Evolutionary conservation across 2,113 vertebrate species (phyloP).

Genomic region (Crocuta crocuta): DNA sequence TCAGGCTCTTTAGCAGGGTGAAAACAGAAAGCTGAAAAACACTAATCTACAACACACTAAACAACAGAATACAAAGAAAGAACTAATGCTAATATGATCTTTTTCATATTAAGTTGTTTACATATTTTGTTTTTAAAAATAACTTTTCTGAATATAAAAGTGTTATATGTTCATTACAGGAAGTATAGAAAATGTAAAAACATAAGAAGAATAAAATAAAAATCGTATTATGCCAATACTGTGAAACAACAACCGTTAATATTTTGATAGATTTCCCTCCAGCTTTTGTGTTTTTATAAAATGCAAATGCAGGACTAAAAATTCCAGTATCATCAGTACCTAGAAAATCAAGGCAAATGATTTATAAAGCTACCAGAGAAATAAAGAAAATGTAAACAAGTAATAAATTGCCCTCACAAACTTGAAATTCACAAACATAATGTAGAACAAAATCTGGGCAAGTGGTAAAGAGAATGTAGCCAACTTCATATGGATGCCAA

Average conservation of each 20-base stretch:
- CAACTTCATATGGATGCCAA: not conserved
- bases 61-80: not conserved
- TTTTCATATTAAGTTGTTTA: not conserved
- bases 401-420: slow-evolving; percentile 13
- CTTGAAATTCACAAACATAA: slow-evolving; percentile 5
- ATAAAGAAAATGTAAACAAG: not conserved
- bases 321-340: not conserved
- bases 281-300: slow-evolving; percentile 38
- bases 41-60: not conserved
- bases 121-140: not conserved
- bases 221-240: not conserved
- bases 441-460: not conserved
- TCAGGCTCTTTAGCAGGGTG: not conserved
- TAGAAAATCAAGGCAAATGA: slow-evolving; percentile 43
- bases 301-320: not conserved
- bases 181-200: slow-evolving; percentile 43
- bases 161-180: not conserved
- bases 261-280: slow-evolving; percentile 8
- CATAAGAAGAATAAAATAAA: slow-evolving; percentile 5
- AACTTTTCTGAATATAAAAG: not conserved
- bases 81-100: not conserved
- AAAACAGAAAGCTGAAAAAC: not conserved
- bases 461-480: not conserved
- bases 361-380: not conserved
- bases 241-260: not conserved